Conservation (phyloP, 1,140 invertebrate genomes). For the Caerostris darwini region DNA sequence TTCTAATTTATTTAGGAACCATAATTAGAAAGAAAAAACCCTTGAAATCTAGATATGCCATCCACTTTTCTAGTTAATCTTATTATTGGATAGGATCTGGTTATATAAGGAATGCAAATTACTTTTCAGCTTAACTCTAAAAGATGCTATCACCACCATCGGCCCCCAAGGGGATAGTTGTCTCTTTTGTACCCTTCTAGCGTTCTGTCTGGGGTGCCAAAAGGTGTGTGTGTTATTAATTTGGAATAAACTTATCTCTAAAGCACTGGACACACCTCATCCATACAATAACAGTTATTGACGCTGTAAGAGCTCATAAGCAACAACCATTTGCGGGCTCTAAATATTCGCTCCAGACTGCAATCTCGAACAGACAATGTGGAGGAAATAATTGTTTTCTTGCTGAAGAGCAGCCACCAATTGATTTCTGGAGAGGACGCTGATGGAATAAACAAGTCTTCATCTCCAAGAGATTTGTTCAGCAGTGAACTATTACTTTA, state of each 20-base stretch:
- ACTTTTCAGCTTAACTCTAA: not conserved
- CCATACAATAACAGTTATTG: slow-evolving; percentile 48
- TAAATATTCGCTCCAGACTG: slow-evolving; percentile 16
- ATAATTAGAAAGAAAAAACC: no score
- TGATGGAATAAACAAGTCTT: slow-evolving; percentile 12
- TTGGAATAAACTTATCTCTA: not conserved
- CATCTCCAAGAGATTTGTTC: not conserved
- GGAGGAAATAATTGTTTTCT: slow-evolving; percentile 45
- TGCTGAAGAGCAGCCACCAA: not conserved
- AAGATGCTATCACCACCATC: not conserved
- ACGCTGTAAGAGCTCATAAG: slow-evolving; percentile 28
- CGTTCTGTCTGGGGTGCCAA: slow-evolving; percentile 30
- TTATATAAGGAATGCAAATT: slow-evolving; percentile 7
- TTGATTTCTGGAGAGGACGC: slow-evolving; percentile 24
- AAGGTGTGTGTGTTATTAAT: slow-evolving; percentile 38
- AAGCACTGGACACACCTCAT: not conserved
- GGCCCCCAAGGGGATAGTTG: not conserved
- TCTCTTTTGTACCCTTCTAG: not conserved
- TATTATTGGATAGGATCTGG: not conserved
- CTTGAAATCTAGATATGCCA: not conserved
- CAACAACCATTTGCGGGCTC: slow-evolving; percentile 37
- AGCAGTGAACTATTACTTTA: slow-evolving; percentile 23
- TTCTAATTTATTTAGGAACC: no score
- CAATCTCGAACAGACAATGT: slow-evolving; percentile 21
- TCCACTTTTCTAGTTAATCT: not conserved